Conservation (phyloP, 2,888 invertebrate genomes). For the Reticulitermes lucifugus region DNA sequence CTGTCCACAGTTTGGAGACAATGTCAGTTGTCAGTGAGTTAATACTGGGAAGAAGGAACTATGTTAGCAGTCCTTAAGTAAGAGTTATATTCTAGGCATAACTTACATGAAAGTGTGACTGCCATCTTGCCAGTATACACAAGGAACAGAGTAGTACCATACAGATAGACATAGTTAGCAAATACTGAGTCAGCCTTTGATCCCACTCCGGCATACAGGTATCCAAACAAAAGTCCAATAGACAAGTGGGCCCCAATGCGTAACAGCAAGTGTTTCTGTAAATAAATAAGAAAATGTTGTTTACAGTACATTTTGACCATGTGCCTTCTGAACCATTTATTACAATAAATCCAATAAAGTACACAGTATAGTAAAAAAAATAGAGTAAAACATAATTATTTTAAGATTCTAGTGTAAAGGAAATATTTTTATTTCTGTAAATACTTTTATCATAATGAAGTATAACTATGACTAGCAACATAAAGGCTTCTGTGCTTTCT, state of each 20-base stretch:
- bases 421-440: background rate
- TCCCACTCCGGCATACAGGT: slow-evolving; percentile 90
- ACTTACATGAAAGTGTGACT: slow-evolving; percentile 91
- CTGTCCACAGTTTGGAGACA: too few relatives aligned
- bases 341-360: too few relatives aligned
- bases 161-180: slow-evolving; percentile 90
- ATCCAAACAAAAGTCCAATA: slow-evolving; percentile 86
- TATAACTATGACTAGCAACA: too few relatives aligned
- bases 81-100: background rate
- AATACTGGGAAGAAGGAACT: background rate
- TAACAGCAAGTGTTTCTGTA: slow-evolving; percentile 78
- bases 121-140: slow-evolving; percentile 95
- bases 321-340: too few relatives aligned
- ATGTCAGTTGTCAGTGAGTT: too few relatives aligned
- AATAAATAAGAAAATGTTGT: slow-evolving; percentile 33
- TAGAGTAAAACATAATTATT: background rate
- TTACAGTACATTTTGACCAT: too few relatives aligned
- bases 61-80: background rate
- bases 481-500: too few relatives aligned
- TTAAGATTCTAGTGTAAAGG: background rate
- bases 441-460: too few relatives aligned
- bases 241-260: slow-evolving; percentile 82
- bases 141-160: slow-evolving; percentile 92
- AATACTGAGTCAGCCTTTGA: slow-evolving; percentile 83
- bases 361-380: slow-evolving; percentile 12